Base-by-base conservation (phyloP, 92 coral and sea anemone genomes). In the Paramuricea clavata region DNA sequence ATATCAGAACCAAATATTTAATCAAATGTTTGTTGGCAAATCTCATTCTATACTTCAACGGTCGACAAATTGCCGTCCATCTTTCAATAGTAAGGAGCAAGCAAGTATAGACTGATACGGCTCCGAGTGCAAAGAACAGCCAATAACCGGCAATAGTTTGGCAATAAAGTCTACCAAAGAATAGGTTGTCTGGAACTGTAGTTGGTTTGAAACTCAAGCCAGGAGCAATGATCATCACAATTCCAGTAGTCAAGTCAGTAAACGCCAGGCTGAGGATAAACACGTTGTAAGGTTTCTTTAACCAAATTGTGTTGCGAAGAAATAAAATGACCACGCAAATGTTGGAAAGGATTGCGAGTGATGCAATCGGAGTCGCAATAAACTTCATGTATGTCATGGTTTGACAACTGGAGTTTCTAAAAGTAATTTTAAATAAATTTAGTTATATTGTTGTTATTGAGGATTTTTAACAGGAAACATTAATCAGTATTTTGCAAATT, bases 231-330 rank as follows among this genome's bases (percentile, higher is more conserved):
- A 50, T 10, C 81, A 76, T 47, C 3, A 76, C 27, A 49, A 49
- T 1, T 28, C 97, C 97, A 82, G 97, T 92, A 12, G 90, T 67
- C 94, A 92, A 89, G 71, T 93, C 97, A 1, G 94, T 92, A 35
- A 93, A 32, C 0, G 97, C 94, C 59, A 93, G 76, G 72, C 92
- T 89, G 12, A 93, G 28, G 31, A 93, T 89, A 33, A 93, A 85
- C 21, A 91, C 70, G 21, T 90, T 86, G 81, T 91, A 93, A 0
- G 97, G 89, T 42, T 87, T 89, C 30, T 83, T 75, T 31, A 93
- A 43, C 23, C 90, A 74, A 0, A 74, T 27, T 73, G 82, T 68
- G 84, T 93, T 91, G 36, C 89, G 87, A n/a, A n/a, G n/a, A n/a
- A n/a, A n/a, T n/a, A n/a, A n/a, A n/a, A n/a, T n/a, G n/a, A n/a